Conservation (phyloP, 2,797 vertebrate genomes). For the Hydrophis major region DNA sequence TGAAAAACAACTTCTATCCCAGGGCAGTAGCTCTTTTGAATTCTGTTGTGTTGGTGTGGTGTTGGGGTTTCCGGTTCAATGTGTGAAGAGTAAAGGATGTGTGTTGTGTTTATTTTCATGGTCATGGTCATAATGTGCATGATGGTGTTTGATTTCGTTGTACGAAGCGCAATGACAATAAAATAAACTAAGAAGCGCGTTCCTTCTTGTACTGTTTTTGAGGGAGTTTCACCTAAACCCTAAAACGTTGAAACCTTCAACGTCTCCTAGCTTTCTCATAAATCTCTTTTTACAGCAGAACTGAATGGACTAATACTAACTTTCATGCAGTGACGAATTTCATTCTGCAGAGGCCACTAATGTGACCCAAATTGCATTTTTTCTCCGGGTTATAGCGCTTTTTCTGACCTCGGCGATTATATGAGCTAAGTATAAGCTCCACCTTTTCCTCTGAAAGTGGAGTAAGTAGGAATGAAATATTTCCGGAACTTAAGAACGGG, state of each 20-base stretch:
- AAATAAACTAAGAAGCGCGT: not conserved
- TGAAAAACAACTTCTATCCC: no score
- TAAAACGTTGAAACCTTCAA: not conserved
- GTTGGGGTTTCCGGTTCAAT: no score
- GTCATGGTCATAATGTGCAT: no score
- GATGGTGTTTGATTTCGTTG: no score
- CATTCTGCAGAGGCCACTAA: not conserved
- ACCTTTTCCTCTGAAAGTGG: not conserved
- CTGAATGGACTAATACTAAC: not conserved
- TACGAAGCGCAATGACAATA: no score
- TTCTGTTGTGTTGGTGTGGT: no score
- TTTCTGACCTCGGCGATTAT: not conserved
- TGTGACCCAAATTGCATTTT: not conserved
- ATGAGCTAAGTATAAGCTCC: not conserved
- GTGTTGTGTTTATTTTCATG: no score
- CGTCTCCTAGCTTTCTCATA: not conserved
- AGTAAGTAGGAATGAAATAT: not conserved
- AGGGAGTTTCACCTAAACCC: not conserved
- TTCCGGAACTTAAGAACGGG: conserved; percentile 33
- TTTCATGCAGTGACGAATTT: not conserved
- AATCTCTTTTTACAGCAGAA: not conserved
- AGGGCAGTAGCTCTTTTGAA: no score
- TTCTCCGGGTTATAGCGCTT: no score
- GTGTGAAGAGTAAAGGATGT: no score
- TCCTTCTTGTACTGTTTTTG: not conserved